Conservation (phyloP, 2,797 vertebrate species). For the Sorex maritimensis region DNA sequence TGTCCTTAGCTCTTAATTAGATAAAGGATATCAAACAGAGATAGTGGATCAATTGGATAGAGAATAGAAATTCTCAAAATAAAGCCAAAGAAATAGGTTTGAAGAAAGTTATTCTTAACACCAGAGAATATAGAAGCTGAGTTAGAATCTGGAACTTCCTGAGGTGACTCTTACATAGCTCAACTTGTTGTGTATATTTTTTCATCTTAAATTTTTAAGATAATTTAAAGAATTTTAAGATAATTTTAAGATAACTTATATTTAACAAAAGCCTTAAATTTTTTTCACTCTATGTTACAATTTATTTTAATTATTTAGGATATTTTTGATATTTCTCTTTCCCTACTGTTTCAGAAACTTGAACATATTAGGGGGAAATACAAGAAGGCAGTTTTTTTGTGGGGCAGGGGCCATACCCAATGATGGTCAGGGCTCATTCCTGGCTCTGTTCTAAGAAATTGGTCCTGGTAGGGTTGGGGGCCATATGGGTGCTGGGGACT, state of each 20-base stretch:
- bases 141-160: slow-evolving; percentile 23
- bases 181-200: slow-evolving; percentile 31
- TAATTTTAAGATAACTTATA: slow-evolving; percentile 6
- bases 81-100: neutral
- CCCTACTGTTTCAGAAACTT: slow-evolving; percentile 59
- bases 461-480: too few species aligned
- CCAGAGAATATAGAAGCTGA: neutral
- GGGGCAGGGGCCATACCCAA: too few species aligned
- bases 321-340: slow-evolving; percentile 50
- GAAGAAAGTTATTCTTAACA: slow-evolving; percentile 19
- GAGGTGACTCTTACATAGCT: neutral
- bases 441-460: too few species aligned
- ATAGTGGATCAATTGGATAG: neutral
- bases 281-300: slow-evolving; percentile 56
- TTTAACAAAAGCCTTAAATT: slow-evolving; percentile 46
- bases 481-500: too few species aligned
- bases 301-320: neutral
- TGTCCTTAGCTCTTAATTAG: slow-evolving; percentile 26
- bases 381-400: slow-evolving; percentile 69
- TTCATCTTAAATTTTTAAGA: slow-evolving; percentile 21
- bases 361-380: slow-evolving; percentile 46
- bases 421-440: too few species aligned
- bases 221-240: neutral
- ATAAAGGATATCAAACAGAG: neutral
- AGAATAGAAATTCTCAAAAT: neutral